Evolutionary conservation across 1,140 invertebrate species (phyloP), one percentile per base, ranked within the genome.

Genomic region (Carposina sasakii): DNA sequence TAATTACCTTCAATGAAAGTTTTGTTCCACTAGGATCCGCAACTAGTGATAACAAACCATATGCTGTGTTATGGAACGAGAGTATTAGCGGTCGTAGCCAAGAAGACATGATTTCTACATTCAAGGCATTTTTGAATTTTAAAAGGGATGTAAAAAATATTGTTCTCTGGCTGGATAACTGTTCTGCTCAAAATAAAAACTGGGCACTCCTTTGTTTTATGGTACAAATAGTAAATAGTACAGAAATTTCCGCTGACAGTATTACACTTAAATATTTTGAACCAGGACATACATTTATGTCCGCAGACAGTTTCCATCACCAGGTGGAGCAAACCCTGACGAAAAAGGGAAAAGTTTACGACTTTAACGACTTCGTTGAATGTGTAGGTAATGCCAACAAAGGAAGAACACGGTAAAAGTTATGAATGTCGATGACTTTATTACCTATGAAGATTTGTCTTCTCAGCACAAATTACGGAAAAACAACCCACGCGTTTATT

Each of bases 251-350:
- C 10, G 26, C 33, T 15, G 15, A 23, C 6, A 46, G 43, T 36
- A 55, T 55, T 20, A 37, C 17, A 17, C 34, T 56, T 8, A 47
- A 51, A 28, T 56, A 56, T 44, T 42, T 51, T 2, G 50, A 52
- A 26, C 46, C 46, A 10, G 34, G 47, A 3, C 52, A 54, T 24
- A 54, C 52, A 1, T 54, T 49, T 13, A 45, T 49, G 41, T 45
- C 34, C n/a, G 46, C 63, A 0, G 66, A 74, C 45, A 48, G 47
- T 39, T 71, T 72, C 41, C 72, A 70, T 24, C 67, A 71, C 34
- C 54, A 68, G 19, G 69, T 77, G 6, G 70, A 49, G 61, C 26
- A 48, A 54, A 26, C 46, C 57, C 13, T 52, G 53, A 45, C 33
- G 34, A 43, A 48, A 42, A 46, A 42, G 34, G 41, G 52, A 30